phyloP scores from a whole-genome alignment of 2,888 invertebrate genomes.

The Pherbina coryleti region DNA sequence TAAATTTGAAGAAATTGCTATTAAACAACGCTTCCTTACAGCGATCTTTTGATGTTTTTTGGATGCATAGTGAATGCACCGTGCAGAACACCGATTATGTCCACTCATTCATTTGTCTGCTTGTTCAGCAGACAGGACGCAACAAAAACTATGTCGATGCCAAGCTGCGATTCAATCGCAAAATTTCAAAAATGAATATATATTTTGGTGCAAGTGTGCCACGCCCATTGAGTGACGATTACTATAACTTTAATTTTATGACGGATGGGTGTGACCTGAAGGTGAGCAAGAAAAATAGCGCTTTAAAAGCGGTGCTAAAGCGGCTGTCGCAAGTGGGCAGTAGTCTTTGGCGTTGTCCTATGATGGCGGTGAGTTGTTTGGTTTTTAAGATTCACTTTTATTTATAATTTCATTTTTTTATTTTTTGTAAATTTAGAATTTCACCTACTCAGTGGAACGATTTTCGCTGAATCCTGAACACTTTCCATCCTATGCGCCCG shows the following conservation, averaged over 20 bases:
- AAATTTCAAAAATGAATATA: not conserved
- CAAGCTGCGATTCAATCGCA: not conserved
- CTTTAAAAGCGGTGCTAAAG: not conserved
- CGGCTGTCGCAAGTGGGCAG: not conserved
- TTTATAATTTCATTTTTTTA: no score
- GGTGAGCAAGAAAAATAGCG: not conserved
- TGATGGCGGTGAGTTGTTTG: not conserved
- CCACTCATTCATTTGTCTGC: not conserved
- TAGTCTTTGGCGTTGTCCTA: not conserved
- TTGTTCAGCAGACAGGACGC: not conserved
- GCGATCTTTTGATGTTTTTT: not conserved
- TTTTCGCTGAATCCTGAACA: constrained; percentile 8
- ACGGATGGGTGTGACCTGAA: not conserved
- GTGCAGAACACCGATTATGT: not conserved
- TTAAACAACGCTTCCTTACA: not conserved
- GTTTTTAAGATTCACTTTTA: not conserved
- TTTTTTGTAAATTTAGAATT: not conserved
- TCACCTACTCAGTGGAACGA: not conserved
- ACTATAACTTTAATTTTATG: not conserved
- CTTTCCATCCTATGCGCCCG: not conserved
- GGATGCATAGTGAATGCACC: not conserved
- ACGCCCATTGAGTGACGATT: not conserved
- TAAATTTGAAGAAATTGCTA: no score
- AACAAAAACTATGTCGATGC: not conserved
- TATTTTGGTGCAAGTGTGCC: not conserved